These are phyloP conservation scores for Drosophila pseudotakahashii DNA, from an alignment of 2,888 invertebrate species.

Conservation along the genomic window DNA sequence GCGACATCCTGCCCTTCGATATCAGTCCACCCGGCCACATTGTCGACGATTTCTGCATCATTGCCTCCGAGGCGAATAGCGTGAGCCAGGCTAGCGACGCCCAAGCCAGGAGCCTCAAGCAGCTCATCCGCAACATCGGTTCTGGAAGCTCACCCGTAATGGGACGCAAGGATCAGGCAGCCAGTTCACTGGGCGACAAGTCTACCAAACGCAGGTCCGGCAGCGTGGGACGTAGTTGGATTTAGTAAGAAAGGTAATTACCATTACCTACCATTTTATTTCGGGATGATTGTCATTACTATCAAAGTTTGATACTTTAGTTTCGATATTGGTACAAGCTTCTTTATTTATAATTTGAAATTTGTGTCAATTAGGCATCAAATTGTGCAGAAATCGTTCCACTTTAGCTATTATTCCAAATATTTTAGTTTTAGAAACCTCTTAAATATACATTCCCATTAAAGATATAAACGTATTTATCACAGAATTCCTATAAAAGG, in stretches of 20 bases:
- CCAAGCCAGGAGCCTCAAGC: slow-evolving; percentile 91
- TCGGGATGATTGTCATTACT: background rate
- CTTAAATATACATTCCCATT: background rate
- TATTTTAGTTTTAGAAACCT: background rate
- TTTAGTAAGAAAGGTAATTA: slow-evolving; percentile 52
- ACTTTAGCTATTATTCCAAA: background rate
- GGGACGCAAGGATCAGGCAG: slow-evolving; percentile 87
- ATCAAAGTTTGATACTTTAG: background rate
- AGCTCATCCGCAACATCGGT: slow-evolving; percentile 92
- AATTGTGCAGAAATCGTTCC: background rate
- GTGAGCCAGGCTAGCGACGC: slow-evolving; percentile 83
- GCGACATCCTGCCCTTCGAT: slow-evolving; percentile 88
- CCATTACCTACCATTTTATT: no score
- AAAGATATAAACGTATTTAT: background rate
- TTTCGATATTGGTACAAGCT: background rate
- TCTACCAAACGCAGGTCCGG: slow-evolving; percentile 82
- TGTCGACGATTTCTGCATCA: slow-evolving; percentile 95
- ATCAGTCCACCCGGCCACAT: slow-evolving; percentile 91
- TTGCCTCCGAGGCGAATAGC: slow-evolving; percentile 89
- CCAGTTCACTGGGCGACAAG: slow-evolving; percentile 35
- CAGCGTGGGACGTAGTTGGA: slow-evolving; percentile 83
- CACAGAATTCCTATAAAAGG: background rate
- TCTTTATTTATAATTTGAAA: background rate
- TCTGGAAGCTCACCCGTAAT: slow-evolving; percentile 91
- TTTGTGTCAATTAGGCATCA: background rate